These are phyloP conservation scores for Callionymus lyra DNA, from an alignment of 2,113 vertebrate species.

Conservation along the genomic window DNA sequence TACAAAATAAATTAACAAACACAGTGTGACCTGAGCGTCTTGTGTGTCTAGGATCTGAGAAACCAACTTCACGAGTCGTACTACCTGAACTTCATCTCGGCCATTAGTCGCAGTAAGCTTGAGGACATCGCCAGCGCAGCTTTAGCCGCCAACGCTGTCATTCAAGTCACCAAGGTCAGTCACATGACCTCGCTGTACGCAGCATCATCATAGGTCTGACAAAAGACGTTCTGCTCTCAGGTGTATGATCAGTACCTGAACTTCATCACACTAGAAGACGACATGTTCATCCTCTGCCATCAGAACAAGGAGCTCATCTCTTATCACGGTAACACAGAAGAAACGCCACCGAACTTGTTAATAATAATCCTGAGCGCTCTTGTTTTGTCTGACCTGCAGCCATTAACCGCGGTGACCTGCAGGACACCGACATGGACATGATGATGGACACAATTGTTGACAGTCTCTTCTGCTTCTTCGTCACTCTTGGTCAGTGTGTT, in stretches of 20 bases:
- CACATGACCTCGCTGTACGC: neutral
- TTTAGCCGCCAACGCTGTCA: constrained; percentile 83
- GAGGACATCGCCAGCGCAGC: constrained; percentile 97
- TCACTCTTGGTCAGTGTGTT: constrained; percentile 83
- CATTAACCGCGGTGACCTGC: constrained; percentile 90
- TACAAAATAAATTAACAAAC: neutral
- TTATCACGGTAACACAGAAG: constrained; percentile 78
- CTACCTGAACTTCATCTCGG: constrained; percentile 98
- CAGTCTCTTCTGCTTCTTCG: constrained; percentile 98
- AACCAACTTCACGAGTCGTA: constrained; percentile 94
- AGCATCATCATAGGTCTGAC: neutral
- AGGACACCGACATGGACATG: constrained; percentile 93
- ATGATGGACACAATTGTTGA: constrained; percentile 98
- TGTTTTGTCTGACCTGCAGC: constrained; percentile 47
- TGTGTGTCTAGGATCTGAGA: constrained; percentile 79
- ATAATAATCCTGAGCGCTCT: neutral
- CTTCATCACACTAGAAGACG: constrained; percentile 98
- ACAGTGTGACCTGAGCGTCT: neutral
- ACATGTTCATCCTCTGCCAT: constrained; percentile 95
- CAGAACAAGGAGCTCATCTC: constrained; percentile 96
- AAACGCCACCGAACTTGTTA: no score
- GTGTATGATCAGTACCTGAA: constrained; percentile 98
- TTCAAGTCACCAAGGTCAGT: constrained; percentile 88
- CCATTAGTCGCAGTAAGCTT: constrained; percentile 95
- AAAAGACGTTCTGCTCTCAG: constrained; percentile 48